Base-by-base conservation (phyloP, 2,888 invertebrate genomes). In the Mesodorylaimus sp. region DNA sequence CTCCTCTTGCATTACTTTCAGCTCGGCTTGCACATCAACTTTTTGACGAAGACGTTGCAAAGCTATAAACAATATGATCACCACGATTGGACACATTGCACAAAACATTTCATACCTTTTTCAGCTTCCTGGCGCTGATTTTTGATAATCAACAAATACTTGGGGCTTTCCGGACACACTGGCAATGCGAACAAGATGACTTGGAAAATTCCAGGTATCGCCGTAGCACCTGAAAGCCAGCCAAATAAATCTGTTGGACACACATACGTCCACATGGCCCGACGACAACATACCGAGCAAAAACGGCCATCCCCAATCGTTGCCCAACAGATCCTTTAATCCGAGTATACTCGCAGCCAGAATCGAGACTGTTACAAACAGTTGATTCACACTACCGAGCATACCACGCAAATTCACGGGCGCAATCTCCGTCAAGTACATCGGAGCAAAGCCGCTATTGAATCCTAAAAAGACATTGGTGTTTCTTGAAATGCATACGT, bases 381-480 rank as follows among this genome's bases (percentile, higher is more conserved):
- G 69, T 63, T 89, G 88, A 67, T 86, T 86, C 0, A 85, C 80
- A 5, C 83, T 83, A 16, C 86, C 86, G 41, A 85, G 74, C 43
- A 86, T 82, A 48, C 88, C 88, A 51, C 87, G 70, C 0, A 87
- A 68, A 47, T 80, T 78, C 0, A 79, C 73, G 0, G 88, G 88
- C 0, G 87, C 80, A 62, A 88, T 83, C 70, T 89, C 88, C 0
- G 83, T 76, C 38, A 89, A 68, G 63, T 88, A 88, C 78, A 88
- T 79, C 0, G 88, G 87, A 0, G 81, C 81, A 0, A 87, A 67
- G 0, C 85, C 87, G 0, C 86, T 85, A 63, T 83, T 84, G 45
- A 89, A 66, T 0, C 88, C 87, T 70, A 53, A 1, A 61, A 32
- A n/a, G n/a, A n/a, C n/a, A n/a, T n/a, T n/a, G n/a, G n/a, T n/a